phyloP scores from a whole-genome alignment of 2,113 vertebrate species.

The Bubo blakistoni region DNA sequence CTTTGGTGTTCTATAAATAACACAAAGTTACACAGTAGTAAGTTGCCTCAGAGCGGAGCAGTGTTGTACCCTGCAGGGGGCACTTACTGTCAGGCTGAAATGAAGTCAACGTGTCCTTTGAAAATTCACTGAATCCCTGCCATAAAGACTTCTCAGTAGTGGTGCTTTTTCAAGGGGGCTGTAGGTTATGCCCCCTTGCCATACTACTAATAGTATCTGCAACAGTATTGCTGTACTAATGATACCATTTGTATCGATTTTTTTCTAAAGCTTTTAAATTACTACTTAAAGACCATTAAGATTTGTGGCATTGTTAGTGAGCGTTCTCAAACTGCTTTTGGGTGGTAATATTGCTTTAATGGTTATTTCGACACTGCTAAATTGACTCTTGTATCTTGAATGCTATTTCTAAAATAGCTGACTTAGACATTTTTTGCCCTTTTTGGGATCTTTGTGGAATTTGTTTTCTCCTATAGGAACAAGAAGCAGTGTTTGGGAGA shows the following conservation, averaged over 20 bases:
- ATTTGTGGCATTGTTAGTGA: neutral
- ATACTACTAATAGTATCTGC: neutral
- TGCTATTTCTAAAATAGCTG: constrained; percentile 13
- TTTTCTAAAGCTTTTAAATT: neutral
- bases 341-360: neutral
- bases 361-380: neutral
- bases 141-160: neutral
- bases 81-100: neutral
- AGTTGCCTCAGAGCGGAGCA: neutral
- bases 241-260: fast-evolving
- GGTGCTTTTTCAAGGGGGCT: neutral
- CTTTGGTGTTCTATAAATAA: neutral
- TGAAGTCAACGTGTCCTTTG: neutral
- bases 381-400: neutral
- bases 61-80: neutral
- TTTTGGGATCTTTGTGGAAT: neutral
- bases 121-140: neutral
- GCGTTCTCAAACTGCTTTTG: neutral
- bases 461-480: neutral
- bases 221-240: neutral
- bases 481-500: neutral
- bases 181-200: neutral
- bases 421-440: neutral
- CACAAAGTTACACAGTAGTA: neutral
- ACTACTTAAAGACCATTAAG: neutral